Conservation (phyloP, 2,888 invertebrate genomes). For the Tinea trinotella region DNA sequence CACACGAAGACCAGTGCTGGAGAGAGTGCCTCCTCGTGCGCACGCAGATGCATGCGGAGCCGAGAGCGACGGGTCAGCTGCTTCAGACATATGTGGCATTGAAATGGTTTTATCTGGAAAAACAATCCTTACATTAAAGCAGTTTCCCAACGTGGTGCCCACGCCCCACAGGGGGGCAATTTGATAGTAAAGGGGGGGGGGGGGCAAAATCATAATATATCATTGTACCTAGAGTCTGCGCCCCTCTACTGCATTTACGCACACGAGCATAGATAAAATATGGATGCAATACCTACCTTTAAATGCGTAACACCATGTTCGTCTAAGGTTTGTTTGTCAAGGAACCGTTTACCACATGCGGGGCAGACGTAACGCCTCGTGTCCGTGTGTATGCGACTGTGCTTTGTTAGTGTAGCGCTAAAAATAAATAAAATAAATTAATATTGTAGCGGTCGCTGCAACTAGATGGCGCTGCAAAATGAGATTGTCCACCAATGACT, state of each 20-base stretch:
- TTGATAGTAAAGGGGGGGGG: too few species aligned
- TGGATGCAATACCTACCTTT: too few species aligned
- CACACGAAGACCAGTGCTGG: constrained; percentile 49
- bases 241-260: too few species aligned
- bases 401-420: constrained; percentile 64
- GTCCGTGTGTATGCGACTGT: constrained; percentile 65
- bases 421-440: constrained; percentile 2
- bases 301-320: constrained; percentile 68
- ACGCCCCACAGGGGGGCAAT: too few species aligned
- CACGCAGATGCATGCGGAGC: constrained; percentile 62
- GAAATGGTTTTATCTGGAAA: constrained; percentile 64
- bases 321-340: constrained; percentile 67
- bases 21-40: constrained; percentile 56
- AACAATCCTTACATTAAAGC: background rate
- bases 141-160: too few species aligned
- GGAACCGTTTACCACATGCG: constrained; percentile 62
- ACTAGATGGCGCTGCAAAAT: too few species aligned
- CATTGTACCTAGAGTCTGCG: too few species aligned
- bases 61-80: constrained; percentile 65
- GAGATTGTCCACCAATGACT: too few species aligned
- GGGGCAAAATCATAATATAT: background rate
- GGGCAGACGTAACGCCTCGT: constrained; percentile 62
- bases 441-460: too few species aligned
- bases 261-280: too few species aligned
- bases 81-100: constrained; percentile 69